Base-by-base conservation (phyloP, 2,113 vertebrate genomes). In the Leiothrix lutea region DNA sequence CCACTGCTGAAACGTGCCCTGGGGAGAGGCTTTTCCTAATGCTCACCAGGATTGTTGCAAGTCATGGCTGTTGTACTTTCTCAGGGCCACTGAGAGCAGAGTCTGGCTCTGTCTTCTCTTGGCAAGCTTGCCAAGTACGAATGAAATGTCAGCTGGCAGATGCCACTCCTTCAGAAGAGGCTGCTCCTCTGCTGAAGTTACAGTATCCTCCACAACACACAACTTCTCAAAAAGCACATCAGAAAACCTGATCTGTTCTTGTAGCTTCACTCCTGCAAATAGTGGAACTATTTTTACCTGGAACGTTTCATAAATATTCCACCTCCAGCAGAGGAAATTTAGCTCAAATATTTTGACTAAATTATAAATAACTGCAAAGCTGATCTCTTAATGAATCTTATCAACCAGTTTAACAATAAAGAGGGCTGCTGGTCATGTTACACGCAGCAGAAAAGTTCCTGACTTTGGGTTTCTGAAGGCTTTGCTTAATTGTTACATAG, bases 321-420 rank as follows among this genome's bases (percentile, higher is more conserved):
- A 71, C 82, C 82, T 92, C 60, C 88, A 92, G 64, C 38, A 60
- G 64, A 80, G 75, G 80, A 94, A 90, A 93, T 86, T 93, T 80
- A 88, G n/a, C 50, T 93, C 57, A 91, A 92, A 94, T 94, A 93
- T 94, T 95, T 94, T 93, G 88, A 94, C 85, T 82, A 66, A 86
- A 83, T 66, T 77, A 83, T 74, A 93, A 94, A 86, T 80, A 93
- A 62, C 42, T 54, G 79, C 81, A 90, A 93, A 88, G 35, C 23
- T 48, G 4, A 57, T 86, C 56, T 90, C 54, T 35, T 92, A 69
- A 94, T 86, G 67, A 35, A 62, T 86, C 50, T 64, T 50, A 61
- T 88, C 79, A 90, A 74, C n/a, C 36, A n/a, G 24, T 51, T 69
- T 65, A 90, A 90, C 72, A 80, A 80, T 42, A 73, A 88, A 72